phyloP scores from a whole-genome alignment of 2,113 vertebrate genomes.

The Protobothrops mucrosquamatus region DNA sequence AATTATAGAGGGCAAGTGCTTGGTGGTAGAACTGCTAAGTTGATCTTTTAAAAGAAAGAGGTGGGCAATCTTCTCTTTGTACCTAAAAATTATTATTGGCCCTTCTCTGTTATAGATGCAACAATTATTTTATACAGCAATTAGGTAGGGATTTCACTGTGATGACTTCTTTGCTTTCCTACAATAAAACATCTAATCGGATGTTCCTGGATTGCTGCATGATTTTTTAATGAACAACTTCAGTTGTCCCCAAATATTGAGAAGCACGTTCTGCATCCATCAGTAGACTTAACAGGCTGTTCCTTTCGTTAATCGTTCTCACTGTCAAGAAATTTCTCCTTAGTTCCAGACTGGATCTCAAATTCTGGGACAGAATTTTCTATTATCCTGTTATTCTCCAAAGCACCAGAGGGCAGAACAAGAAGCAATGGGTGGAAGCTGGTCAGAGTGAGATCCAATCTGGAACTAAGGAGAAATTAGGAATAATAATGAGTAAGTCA shows the following conservation, averaged over 20 bases:
- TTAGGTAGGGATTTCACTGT: neutral
- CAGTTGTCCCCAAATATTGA: neutral
- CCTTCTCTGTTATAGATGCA: neutral
- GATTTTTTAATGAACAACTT: neutral
- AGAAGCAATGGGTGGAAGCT: neutral
- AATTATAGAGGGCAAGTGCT: slow-evolving; percentile 43
- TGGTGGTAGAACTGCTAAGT: neutral
- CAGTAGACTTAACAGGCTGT: neutral
- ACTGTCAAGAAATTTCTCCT: neutral
- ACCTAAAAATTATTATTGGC: neutral
- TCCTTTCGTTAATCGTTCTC: neutral
- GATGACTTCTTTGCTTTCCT: neutral
- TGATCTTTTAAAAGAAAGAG: neutral
- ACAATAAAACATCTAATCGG: neutral
- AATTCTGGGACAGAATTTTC: no score
- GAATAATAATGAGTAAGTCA: neutral
- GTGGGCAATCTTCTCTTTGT: neutral
- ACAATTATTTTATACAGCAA: neutral
- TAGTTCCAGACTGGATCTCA: neutral
- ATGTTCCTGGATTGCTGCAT: neutral
- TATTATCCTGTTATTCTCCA: no score
- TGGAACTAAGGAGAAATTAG: neutral
- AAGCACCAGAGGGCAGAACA: no score
- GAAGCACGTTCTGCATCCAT: neutral
- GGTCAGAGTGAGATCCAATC: neutral